These are phyloP conservation scores for Cinara cedri DNA, from an alignment of 2,888 invertebrate species.

Conservation along the genomic window DNA sequence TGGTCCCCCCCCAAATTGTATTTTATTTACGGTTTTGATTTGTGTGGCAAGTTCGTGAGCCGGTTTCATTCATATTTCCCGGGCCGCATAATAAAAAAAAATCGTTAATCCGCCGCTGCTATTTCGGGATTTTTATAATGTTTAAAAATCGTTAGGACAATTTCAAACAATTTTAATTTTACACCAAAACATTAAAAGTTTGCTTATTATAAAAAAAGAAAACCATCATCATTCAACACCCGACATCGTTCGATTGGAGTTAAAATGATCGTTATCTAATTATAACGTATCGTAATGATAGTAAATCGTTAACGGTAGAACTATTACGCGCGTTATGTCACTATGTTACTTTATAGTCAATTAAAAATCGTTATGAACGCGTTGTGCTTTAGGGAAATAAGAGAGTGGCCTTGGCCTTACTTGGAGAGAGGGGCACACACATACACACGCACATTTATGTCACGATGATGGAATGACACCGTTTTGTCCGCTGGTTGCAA, in stretches of 20 bases:
- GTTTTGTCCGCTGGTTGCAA: constrained; percentile 34
- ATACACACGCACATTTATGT: constrained; percentile 6
- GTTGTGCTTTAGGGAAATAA: constrained; percentile 40
- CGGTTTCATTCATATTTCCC: too few species aligned
- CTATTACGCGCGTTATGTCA: constrained; percentile 8
- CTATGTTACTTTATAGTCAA: constrained; percentile 25
- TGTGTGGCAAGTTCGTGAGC: too few species aligned
- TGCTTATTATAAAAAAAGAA: not conserved
- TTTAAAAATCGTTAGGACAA: too few species aligned
- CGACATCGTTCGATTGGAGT: not conserved
- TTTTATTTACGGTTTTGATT: too few species aligned
- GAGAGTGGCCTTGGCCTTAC: constrained; percentile 53
- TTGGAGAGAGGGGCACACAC: not conserved
- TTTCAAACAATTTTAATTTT: too few species aligned
- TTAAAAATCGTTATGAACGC: constrained; percentile 19
- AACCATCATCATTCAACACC: not conserved
- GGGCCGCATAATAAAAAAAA: too few species aligned
- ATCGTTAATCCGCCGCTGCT: too few species aligned
- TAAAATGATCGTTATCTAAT: not conserved
- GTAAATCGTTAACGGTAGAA: too few species aligned
- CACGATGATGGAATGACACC: constrained; percentile 28
- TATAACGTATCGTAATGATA: constrained; percentile 2
- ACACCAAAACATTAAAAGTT: not conserved
- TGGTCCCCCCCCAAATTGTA: too few species aligned
- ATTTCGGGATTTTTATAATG: too few species aligned